Evolutionary conservation across 2,888 invertebrate species (phyloP).

Genomic region (Malacosoma neustria): DNA sequence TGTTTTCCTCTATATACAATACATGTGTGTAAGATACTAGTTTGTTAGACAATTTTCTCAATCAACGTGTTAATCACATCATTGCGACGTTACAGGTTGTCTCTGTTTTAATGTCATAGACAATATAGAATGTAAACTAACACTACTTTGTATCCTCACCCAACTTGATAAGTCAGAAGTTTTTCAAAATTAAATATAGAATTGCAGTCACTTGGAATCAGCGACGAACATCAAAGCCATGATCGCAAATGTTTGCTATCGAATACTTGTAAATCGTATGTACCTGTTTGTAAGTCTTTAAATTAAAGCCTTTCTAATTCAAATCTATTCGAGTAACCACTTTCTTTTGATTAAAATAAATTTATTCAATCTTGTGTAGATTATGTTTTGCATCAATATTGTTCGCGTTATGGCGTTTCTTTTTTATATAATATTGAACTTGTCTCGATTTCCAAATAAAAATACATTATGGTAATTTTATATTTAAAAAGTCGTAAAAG

Average conservation of each 20-base stretch:
- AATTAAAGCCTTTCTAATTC: conserved; percentile 1
- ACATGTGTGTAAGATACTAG: too few relatives aligned
- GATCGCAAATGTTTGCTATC: background rate
- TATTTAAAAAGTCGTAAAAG: background rate
- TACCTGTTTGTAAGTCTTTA: background rate
- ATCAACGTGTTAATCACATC: too few relatives aligned
- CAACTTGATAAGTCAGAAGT: too few relatives aligned
- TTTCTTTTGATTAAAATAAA: background rate
- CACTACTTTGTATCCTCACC: too few relatives aligned
- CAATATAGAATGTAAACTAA: too few relatives aligned
- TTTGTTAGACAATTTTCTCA: too few relatives aligned
- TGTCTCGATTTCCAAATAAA: background rate
- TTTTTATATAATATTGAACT: background rate
- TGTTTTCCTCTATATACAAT: too few relatives aligned
- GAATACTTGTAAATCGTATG: background rate
- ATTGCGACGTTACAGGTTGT: too few relatives aligned
- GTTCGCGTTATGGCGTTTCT: background rate
- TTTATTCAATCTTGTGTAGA: background rate
- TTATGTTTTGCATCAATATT: background rate
- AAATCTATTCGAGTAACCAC: background rate
- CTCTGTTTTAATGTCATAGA: too few relatives aligned
- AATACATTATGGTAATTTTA: background rate
- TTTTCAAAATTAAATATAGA: too few relatives aligned
- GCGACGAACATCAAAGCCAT: too few relatives aligned
- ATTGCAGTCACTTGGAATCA: too few relatives aligned